A percentile compares a stretch with the other conserved stretches of the same genome.
phyloP scores from a whole-genome alignment of 2,113 vertebrate genomes.

The Campylomormyrus tamandua region DNA sequence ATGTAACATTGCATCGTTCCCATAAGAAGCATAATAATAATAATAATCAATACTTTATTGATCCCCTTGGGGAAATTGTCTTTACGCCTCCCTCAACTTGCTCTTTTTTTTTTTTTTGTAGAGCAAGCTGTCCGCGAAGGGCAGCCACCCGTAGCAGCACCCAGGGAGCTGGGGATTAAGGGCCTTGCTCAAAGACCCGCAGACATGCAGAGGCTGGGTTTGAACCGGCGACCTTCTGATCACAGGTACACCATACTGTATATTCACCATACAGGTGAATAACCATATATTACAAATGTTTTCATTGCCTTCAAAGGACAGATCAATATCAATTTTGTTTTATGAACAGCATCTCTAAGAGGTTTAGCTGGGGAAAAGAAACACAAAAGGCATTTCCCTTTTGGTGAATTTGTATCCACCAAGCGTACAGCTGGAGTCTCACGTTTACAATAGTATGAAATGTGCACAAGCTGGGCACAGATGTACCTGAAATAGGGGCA shows the following conservation, averaged over 20 bases:
- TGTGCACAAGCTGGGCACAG: not conserved
- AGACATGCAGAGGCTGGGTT: no score
- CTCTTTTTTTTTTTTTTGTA: no score
- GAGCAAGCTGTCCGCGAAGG: no score
- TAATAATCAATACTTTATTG: no score
- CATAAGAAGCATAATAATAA: not conserved
- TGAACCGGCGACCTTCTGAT: not conserved
- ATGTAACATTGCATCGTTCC: not conserved
- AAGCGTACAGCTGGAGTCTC: not conserved
- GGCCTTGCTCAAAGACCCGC: no score
- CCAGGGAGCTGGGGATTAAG: no score
- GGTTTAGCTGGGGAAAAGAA: not conserved
- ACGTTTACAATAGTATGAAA: not conserved
- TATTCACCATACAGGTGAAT: not conserved
- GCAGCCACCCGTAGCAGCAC: accelerated
- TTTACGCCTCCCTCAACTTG: no score
- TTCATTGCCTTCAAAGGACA: not conserved
- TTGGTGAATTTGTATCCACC: not conserved
- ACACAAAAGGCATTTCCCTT: not conserved
- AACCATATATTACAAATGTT: not conserved
- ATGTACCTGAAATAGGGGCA: not conserved
- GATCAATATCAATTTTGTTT: not conserved
- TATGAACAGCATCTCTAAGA: not conserved
- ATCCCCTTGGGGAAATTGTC: no score
- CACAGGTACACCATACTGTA: no score